Base-by-base conservation (phyloP, 1,140 invertebrate species). In the Campoletis sonorensis region DNA sequence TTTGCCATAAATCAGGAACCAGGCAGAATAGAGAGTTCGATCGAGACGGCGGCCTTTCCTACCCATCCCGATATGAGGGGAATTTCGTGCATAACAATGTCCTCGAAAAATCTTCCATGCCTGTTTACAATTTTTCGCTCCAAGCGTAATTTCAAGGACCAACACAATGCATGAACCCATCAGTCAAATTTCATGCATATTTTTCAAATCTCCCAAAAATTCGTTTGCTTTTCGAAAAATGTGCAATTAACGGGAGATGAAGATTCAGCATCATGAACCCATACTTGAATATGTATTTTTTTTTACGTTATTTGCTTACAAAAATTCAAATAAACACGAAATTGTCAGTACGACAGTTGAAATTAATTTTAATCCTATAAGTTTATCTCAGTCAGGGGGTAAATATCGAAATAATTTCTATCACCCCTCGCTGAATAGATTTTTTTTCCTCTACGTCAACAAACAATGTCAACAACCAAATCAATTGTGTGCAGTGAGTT, bases 1-100 rank as follows among this genome's bases (percentile, higher is more conserved):
- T 86, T 84, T 82, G 81, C 75, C 85, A 89, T 89, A 89, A 89
- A 89, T 89, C 88, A 89, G 83, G 27, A 82, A 81, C 80, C 67
- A 79, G 51, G 67, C 84, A 77, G 79, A 79, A 76, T 72, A 40
- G 21, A 68, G 40, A 75, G 82, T 79, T 80, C 67, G 82, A 79
- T 82, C 72, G 58, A 77, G 79, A 84, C 76, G 51, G n/a, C 51
- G 5, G 51, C n/a, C 21, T 23, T 64, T 64, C 61, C 21, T 64
- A 64, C 54, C 54, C 80, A 81, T 81, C 82, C 27, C 54, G 77
- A 82, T 64, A 64, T 16, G 10, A 40, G 49, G 16, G 58, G 45
- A 76, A 54, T 18, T 1, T 23, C n/a, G 64, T 40, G 58, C n/a
- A 70, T 23, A 82, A 82, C 75, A 82, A 79, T 78, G 72, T 79